A percentile compares a stretch with the other conserved stretches of the same genome.
Conservation (phyloP, 1,140 invertebrate species). For the Drosophila aff. region DNA sequence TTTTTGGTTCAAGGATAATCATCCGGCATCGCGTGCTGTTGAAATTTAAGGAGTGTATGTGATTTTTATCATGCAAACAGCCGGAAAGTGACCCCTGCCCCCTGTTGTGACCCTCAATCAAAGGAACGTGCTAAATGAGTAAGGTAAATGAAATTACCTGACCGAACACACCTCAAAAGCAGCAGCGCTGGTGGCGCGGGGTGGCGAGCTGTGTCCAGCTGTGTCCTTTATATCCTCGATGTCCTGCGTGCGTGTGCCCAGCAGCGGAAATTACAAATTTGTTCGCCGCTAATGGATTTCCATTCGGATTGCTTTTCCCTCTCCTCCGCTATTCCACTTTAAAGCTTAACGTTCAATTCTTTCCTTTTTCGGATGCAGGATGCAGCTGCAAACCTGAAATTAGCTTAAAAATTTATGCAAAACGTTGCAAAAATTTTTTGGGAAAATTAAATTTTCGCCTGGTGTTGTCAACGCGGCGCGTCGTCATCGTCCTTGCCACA, state of each 20-base stretch:
- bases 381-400: slow-evolving; percentile 41
- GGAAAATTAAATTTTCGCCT: slow-evolving; percentile 64
- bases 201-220: slow-evolving; percentile 44
- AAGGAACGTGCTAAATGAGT: slow-evolving; percentile 79
- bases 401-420: slow-evolving; percentile 68
- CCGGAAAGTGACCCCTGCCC: slow-evolving; percentile 68
- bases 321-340: slow-evolving; percentile 7
- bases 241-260: slow-evolving; percentile 60
- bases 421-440: slow-evolving; percentile 34
- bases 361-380: slow-evolving; percentile 8
- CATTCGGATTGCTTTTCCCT: slow-evolving; percentile 72
- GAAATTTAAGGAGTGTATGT: slow-evolving; percentile 85
- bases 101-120: slow-evolving; percentile 19
- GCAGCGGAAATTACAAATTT: slow-evolving; percentile 84
- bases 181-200: slow-evolving; percentile 16
- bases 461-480: slow-evolving; percentile 39
- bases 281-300: slow-evolving; percentile 79
- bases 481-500: slow-evolving; percentile 72
- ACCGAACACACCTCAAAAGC: slow-evolving; percentile 75
- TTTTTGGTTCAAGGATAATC: slow-evolving; percentile 83
- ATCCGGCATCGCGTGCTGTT: slow-evolving; percentile 82
- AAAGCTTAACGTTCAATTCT: slow-evolving; percentile 27
- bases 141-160: slow-evolving; percentile 82
- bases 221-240: slow-evolving; percentile 47
- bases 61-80: slow-evolving; percentile 85